phyloP scores from a whole-genome alignment of 2,797 vertebrate genomes.

The Buphagus erythrorhynchus region DNA sequence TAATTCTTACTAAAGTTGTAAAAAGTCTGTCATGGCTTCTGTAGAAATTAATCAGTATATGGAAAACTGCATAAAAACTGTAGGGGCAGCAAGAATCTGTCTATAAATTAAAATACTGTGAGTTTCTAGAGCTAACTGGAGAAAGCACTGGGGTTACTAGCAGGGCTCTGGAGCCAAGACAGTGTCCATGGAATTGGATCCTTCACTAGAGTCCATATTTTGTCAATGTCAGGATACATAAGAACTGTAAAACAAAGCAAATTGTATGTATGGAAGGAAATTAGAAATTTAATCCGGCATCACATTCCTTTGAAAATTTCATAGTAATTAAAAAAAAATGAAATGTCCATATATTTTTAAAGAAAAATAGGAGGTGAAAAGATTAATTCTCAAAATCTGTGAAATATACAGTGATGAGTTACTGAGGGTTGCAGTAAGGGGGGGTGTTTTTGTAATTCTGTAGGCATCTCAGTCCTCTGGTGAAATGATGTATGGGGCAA shows the following conservation, averaged over 20 bases:
- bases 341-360: background rate
- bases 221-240: background rate
- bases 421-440: background rate
- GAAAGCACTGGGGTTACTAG: background rate
- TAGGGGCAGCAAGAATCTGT: background rate
- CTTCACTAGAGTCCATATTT: background rate
- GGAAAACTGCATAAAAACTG: background rate
- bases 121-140: background rate
- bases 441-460: constrained; percentile 73
- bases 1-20: background rate
- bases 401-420: constrained; percentile 33
- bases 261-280: background rate
- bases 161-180: background rate
- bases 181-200: background rate
- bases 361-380: constrained; percentile 15
- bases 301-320: background rate
- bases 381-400: constrained; percentile 27
- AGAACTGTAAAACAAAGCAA: background rate
- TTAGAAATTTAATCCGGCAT: background rate
- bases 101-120: background rate
- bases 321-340: background rate
- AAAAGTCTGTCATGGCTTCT: background rate
- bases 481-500: constrained; percentile 90
- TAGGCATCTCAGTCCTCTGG: constrained; percentile 73
- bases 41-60: background rate